Conservation (phyloP, 2,888 invertebrate genomes). For the Aromia moschata region DNA sequence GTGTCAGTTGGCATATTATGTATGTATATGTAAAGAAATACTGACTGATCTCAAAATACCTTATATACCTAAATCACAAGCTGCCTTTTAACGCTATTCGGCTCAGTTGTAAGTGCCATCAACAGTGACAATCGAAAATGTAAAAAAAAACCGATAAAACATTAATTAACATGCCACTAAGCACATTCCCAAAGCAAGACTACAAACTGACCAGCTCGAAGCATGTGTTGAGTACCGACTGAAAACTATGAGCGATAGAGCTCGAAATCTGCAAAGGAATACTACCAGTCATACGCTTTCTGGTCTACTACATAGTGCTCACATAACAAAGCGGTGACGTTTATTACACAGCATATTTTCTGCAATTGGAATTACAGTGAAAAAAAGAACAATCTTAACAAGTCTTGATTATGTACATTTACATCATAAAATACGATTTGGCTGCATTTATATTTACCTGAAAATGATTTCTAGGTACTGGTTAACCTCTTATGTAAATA, state of each 20-base stretch:
- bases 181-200: slow-evolving; percentile 53
- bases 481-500: no score
- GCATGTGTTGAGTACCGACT: slow-evolving; percentile 67
- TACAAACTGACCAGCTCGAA: slow-evolving; percentile 64
- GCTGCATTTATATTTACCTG: no score
- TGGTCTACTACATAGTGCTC: slow-evolving; percentile 22
- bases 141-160: slow-evolving; percentile 31
- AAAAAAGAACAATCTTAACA: no score
- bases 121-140: slow-evolving; percentile 9
- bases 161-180: slow-evolving; percentile 44
- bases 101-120: slow-evolving; percentile 7
- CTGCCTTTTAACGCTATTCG: slow-evolving; percentile 13
- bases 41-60: no score
- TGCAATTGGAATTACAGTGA: no score
- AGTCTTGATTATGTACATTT: no score
- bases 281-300: slow-evolving; percentile 58
- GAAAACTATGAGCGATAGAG: slow-evolving; percentile 79
- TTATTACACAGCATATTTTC: no score
- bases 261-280: slow-evolving; percentile 78
- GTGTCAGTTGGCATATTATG: no score
- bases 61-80: no score
- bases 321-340: slow-evolving; percentile 11
- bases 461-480: no score
- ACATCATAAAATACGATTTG: no score
- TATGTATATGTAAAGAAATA: no score